Conservation (phyloP, 2,797 vertebrate genomes). For the Agapornis canus region DNA sequence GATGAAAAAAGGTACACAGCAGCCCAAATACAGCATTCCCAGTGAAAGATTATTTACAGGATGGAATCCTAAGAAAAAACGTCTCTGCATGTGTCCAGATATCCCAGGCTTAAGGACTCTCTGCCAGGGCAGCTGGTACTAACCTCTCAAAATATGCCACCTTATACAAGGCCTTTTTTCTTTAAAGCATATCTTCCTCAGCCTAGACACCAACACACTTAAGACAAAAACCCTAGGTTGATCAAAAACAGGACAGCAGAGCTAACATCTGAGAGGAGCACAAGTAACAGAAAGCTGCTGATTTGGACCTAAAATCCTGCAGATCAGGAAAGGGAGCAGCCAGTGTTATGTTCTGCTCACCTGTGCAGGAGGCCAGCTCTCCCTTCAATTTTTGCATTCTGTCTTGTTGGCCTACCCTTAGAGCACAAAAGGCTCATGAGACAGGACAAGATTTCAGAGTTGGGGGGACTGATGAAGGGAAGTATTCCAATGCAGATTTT, state of each 20-base stretch:
- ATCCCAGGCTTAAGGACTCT: background rate
- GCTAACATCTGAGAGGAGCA: background rate
- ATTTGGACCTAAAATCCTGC: background rate
- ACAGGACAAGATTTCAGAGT: background rate
- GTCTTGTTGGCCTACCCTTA: background rate
- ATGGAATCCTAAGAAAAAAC: background rate
- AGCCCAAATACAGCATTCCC: background rate
- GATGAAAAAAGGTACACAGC: background rate
- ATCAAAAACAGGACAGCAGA: slow-evolving; percentile 7
- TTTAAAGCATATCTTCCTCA: background rate
- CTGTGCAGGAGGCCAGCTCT: background rate
- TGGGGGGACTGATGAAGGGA: background rate
- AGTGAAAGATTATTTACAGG: background rate
- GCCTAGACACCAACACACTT: background rate
- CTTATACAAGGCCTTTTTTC: background rate
- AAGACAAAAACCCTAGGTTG: background rate
- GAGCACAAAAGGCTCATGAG: background rate
- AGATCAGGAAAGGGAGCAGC: background rate
- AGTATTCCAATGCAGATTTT: slow-evolving; percentile 48
- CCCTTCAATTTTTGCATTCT: background rate
- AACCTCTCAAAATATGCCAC: background rate
- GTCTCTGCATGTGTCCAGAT: background rate
- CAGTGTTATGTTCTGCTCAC: background rate
- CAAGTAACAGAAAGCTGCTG: background rate
- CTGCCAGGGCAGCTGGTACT: background rate